Base-by-base conservation (phyloP, 92 coral and sea anemone species). In the Meandrina meandrites region DNA sequence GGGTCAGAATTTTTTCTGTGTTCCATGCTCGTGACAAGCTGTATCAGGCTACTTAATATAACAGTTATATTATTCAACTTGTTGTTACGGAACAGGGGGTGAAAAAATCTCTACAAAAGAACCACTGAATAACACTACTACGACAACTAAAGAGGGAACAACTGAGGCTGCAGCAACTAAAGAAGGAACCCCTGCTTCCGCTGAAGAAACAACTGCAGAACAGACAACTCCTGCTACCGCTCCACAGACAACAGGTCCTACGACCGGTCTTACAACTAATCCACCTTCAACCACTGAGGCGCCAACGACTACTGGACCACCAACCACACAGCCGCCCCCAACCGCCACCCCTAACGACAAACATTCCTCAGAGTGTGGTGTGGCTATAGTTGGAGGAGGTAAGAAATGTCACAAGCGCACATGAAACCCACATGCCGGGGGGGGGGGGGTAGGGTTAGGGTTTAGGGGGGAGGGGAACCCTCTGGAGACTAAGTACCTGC, bases 381-480 rank as follows among this genome's bases (percentile, higher is more conserved):
- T 86, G 24, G 89, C 83, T 64, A 77, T 86, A 9, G 78, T 86
- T 0, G 89, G 89, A 7, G 83, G 82, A 78, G 89, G 89, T 86
- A 76, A 42, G 88, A 30, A 74, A 7, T 48, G 53, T 48, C 45
- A 40, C 45, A 40, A 6, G 45, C 45, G 45, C 2, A 40, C 45
- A 2, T 40, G 45, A 40, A 40, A n/a, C n/a, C 45, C 45, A 40
- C 45, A 40, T 40, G 45, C 45, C 2, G 2, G 45, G 45, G 45
- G n/a, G n/a, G n/a, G n/a, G n/a, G n/a, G n/a, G n/a, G n/a, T n/a
- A n/a, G n/a, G n/a, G n/a, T n/a, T n/a, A n/a, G n/a, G n/a, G n/a
- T n/a, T n/a, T n/a, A n/a, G n/a, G n/a, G n/a, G n/a, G n/a, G n/a
- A n/a, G n/a, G n/a, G n/a, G n/a, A n/a, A n/a, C n/a, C n/a, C n/a